Conservation (phyloP, 2,797 vertebrate genomes). For the Helostoma temminkii region DNA sequence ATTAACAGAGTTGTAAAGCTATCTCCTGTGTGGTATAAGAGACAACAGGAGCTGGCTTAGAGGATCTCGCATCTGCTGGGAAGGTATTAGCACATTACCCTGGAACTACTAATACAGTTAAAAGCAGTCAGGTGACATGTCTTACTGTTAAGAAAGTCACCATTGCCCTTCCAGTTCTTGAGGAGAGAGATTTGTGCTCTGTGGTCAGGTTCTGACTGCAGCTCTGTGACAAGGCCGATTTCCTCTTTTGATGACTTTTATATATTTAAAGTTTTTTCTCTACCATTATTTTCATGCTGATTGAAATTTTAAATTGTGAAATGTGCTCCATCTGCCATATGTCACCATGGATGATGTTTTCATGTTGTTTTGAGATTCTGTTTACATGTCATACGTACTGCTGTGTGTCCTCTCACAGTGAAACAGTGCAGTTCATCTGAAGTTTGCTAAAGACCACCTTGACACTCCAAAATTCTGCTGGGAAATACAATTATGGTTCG, state of each 20-base stretch:
- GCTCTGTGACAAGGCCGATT: constrained; percentile 6
- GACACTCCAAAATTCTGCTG: too few species aligned
- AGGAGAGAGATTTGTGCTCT: constrained; percentile 10
- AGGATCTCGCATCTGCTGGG: constrained; percentile 23
- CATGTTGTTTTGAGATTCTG: too few species aligned
- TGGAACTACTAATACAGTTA: constrained; percentile 49
- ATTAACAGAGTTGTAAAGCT: constrained; percentile 51
- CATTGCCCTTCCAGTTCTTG: not conserved
- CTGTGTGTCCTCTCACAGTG: too few species aligned
- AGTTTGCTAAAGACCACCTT: too few species aligned
- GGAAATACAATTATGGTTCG: too few species aligned
- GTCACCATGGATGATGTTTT: too few species aligned
- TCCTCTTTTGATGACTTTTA: not conserved
- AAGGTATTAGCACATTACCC: constrained; percentile 50
- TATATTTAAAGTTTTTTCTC: not conserved
- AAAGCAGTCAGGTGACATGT: constrained; percentile 40
- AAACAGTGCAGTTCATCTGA: too few species aligned
- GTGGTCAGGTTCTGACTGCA: not conserved
- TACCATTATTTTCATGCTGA: not conserved
- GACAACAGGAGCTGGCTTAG: constrained; percentile 36
- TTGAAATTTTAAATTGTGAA: constrained; percentile 1
- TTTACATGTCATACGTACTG: too few species aligned
- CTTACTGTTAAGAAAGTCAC: constrained; percentile 22
- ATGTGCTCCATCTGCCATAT: too few species aligned
- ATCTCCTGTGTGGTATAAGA: constrained; percentile 23